Evolutionary conservation across 2,113 vertebrate species (phyloP).

Genomic region (Bagarius yarrelli): DNA sequence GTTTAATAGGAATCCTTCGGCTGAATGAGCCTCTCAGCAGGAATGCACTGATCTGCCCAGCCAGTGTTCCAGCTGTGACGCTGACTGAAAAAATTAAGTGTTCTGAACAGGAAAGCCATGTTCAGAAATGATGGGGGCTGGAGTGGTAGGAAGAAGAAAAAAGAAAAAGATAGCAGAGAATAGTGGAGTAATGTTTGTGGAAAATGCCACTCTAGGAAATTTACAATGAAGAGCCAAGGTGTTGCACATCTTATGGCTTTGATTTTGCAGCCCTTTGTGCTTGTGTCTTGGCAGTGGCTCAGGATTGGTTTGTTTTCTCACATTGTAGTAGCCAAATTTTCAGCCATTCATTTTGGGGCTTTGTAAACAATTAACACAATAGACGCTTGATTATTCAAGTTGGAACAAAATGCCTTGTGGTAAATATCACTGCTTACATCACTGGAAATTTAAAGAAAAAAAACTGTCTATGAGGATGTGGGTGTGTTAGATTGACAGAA

Average conservation of each 20-base stretch:
- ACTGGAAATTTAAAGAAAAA: background rate
- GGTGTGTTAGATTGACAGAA: background rate
- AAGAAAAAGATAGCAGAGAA: background rate
- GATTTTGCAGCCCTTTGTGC: background rate
- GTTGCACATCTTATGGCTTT: slow-evolving; percentile 24
- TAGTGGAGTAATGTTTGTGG: background rate
- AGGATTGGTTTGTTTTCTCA: slow-evolving; percentile 24
- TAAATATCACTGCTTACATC: background rate
- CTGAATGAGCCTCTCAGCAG: slow-evolving; percentile 53
- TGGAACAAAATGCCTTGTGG: background rate
- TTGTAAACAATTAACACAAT: slow-evolving; percentile 19
- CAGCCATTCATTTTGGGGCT: slow-evolving; percentile 5
- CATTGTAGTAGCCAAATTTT: slow-evolving; percentile 13
- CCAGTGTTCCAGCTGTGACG: slow-evolving; percentile 53
- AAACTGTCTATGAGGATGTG: too few species aligned
- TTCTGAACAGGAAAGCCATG: slow-evolving; percentile 43
- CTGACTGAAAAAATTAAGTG: slow-evolving; percentile 60
- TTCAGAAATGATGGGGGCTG: background rate
- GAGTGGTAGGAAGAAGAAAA: background rate
- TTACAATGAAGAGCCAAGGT: slow-evolving; percentile 37
- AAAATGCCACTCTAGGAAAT: slow-evolving; percentile 21
- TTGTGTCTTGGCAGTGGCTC: background rate
- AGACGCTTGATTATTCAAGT: background rate
- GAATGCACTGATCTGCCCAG: slow-evolving; percentile 54
- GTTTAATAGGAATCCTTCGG: slow-evolving; percentile 67